Base-by-base conservation (phyloP, 2,113 vertebrate genomes). In the Pygathrix nemaeus region DNA sequence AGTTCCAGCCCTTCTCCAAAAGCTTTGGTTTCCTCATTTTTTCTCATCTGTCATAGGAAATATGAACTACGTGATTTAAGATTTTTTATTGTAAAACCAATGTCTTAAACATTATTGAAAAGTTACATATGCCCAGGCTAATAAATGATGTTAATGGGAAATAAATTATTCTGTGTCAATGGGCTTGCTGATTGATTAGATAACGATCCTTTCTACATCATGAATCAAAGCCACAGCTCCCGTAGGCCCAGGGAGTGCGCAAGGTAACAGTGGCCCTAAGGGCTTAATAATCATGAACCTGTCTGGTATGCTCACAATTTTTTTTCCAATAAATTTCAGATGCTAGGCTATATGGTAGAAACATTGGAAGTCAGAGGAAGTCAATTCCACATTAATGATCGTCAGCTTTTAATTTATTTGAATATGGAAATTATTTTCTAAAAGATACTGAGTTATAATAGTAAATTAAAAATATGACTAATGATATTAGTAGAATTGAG, bases 21-120 rank as follows among this genome's bases (percentile, higher is more conserved):
- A 45, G 32, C 14, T 55, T 92, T 86, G 30, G 11, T 81, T 81
- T 79, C 35, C 8, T 96, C 23, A 18, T 40, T 52, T 95, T 95
- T 64, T 45, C 32, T 73, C 13, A 48, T 85, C 8, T 48, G 18
- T 59, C 38, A 12, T 32, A 9, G 73, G 48, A 73, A 93, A 81
- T 21, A 27, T 83, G 32, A 88, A 95, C 85, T 78, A 48, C 4
- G 23, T 55, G 11, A 70, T 27, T 59, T 50, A 89, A 38, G 38
- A 38, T 48, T 96, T 93, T 83, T 88, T 59, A 75, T 81, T 89
- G 48, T 9, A 40, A 88, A 84, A 94, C n/a, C 14, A 35, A 23
- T 80, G 55, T 61, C 40, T 88, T 90, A 50, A 95, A 89, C 13
- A 76, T 75, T 61, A 20, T 8, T 21, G 40, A 25, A 40, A 55